phyloP scores from a whole-genome alignment of 2,888 invertebrate genomes.

The Pardosa pseudoannulata region DNA sequence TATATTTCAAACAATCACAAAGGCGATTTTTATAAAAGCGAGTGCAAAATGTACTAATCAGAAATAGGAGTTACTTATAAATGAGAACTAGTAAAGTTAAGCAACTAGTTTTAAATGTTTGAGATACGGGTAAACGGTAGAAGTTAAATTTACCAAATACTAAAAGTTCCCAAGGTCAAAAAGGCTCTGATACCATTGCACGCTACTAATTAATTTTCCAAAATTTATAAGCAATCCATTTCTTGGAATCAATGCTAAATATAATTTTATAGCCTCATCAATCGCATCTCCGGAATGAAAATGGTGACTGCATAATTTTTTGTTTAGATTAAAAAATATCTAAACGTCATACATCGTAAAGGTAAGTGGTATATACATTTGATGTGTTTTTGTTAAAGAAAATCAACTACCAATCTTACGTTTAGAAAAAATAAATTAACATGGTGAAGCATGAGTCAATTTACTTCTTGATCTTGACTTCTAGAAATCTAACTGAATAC shows the following conservation, averaged over 20 bases:
- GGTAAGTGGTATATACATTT: not conserved
- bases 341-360: not conserved
- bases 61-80: no score
- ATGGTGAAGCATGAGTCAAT: not conserved
- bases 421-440: not conserved
- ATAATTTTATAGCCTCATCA: not conserved
- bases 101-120: no score
- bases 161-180: not conserved
- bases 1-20: no score
- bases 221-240: not conserved
- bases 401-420: not conserved
- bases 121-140: no score
- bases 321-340: not conserved
- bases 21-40: no score
- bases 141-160: no score
- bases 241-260: not conserved
- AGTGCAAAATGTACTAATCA: no score
- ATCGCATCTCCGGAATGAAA: not conserved
- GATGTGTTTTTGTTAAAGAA: conserved; percentile 7
- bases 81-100: no score
- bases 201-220: not conserved
- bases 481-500: not conserved
- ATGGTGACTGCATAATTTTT: not conserved
- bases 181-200: not conserved
- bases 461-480: not conserved